Conservation (phyloP, 1,140 invertebrate species). For the Apocrypta bakeri region DNA sequence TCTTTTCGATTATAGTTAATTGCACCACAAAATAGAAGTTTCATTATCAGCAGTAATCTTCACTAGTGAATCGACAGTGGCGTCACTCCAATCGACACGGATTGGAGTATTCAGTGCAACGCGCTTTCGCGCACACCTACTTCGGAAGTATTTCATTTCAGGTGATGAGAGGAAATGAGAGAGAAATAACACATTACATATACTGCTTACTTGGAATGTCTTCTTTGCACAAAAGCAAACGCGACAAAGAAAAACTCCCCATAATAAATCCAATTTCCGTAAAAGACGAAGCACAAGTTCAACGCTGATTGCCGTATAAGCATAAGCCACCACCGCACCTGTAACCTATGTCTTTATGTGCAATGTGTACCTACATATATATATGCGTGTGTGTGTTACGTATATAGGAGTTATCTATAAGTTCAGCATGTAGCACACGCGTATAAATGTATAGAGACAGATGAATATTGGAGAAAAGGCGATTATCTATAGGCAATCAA, state of each 20-base stretch:
- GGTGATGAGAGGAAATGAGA: not conserved
- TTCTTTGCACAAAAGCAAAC: not conserved
- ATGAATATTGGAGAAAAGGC: not conserved
- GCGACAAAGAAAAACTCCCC: not conserved
- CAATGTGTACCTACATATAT: not conserved
- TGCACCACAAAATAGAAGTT: too few relatives aligned
- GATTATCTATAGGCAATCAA: not conserved
- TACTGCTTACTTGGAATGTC: not conserved
- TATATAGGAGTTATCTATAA: not conserved
- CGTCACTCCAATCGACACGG: too few relatives aligned
- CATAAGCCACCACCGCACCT: conserved; percentile 1
- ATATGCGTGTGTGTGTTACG: not conserved
- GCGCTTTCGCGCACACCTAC: too few relatives aligned
- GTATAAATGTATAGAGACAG: not conserved
- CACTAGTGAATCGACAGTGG: too few relatives aligned
- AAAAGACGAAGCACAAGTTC: conserved; percentile 24
- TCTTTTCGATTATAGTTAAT: too few relatives aligned
- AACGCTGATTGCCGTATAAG: conserved; percentile 1
- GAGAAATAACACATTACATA: not conserved
- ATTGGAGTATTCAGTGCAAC: too few relatives aligned
- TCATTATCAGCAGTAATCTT: too few relatives aligned
- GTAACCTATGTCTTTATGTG: conserved; percentile 13
- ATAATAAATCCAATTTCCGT: conserved; percentile 12
- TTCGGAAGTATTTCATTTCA: not conserved
- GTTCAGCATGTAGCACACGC: too few relatives aligned